Evolutionary conservation across 2,888 invertebrate genomes (phyloP).

Genomic region (Drosophila yooni): DNA sequence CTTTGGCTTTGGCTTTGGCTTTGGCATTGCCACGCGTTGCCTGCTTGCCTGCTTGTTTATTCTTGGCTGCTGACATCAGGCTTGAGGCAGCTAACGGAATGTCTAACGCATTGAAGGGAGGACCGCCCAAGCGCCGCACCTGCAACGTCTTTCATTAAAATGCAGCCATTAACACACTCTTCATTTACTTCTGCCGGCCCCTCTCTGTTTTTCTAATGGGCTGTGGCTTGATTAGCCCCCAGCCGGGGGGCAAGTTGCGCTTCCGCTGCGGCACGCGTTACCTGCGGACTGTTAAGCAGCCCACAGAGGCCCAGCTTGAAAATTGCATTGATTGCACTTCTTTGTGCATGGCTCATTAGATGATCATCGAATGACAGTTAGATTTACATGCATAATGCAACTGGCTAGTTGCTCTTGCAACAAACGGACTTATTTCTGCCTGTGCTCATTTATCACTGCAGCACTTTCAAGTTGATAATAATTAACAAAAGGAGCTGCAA

Average conservation of each 20-base stretch:
- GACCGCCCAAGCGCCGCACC: conserved; percentile 54
- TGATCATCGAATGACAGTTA: conserved; percentile 10
- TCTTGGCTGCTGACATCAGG: conserved; percentile 54
- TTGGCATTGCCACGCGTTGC: conserved; percentile 34
- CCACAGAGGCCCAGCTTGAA: not conserved
- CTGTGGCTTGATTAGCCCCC: not conserved
- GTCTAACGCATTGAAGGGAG: conserved; percentile 35
- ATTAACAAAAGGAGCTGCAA: conserved; percentile 12
- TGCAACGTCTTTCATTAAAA: conserved; percentile 53
- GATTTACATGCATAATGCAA: conserved; percentile 19
- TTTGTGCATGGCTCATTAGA: conserved; percentile 24
- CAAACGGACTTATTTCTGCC: not conserved
- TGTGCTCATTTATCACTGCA: conserved; percentile 53
- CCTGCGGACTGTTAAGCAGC: conserved; percentile 32
- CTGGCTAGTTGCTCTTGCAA: not conserved
- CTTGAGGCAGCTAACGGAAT: conserved; percentile 44
- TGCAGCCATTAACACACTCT: conserved; percentile 54
- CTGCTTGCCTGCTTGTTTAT: conserved; percentile 23
- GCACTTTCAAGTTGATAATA: conserved; percentile 41
- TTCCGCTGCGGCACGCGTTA: conserved; percentile 41
- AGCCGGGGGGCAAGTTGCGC: conserved; percentile 1
- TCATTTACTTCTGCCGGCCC: conserved; percentile 4
- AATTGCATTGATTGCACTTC: conserved; percentile 39
- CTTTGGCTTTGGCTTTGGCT: conserved; percentile 4
- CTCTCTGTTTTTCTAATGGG: conserved; percentile 20